These are phyloP conservation scores for Anodontia alba DNA, from an alignment of 2,888 invertebrate species.

Conservation along the genomic window DNA sequence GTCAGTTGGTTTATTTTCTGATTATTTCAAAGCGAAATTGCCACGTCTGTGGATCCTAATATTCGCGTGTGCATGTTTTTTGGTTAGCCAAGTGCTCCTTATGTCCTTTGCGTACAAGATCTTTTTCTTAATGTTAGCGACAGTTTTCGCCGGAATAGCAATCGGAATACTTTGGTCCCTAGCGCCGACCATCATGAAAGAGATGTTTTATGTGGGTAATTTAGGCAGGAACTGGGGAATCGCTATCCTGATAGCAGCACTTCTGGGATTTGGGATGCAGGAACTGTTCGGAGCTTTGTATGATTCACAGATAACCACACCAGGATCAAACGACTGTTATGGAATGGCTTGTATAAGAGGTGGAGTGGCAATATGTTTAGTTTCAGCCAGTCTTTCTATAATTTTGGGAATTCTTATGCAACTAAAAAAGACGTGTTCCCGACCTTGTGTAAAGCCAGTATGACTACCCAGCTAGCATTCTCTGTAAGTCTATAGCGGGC, in stretches of 20 bases:
- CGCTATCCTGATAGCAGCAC: conserved; percentile 51
- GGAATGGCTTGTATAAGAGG: conserved; percentile 61
- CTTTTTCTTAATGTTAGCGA: conserved; percentile 49
- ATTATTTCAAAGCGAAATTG: conserved; percentile 52
- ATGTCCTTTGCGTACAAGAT: conserved; percentile 43
- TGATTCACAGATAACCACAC: conserved; percentile 34
- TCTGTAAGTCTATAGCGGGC: too few relatives aligned
- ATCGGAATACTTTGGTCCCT: conserved; percentile 59
- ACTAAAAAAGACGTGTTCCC: conserved; percentile 1
- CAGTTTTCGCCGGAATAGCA: conserved; percentile 58
- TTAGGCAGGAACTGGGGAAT: conserved; percentile 71
- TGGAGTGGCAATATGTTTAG: conserved; percentile 49
- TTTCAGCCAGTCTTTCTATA: conserved; percentile 33
- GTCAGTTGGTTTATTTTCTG: conserved; percentile 57
- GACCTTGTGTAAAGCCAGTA: conserved; percentile 4
- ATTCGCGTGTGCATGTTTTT: conserved; percentile 38
- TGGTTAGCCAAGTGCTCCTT: conserved; percentile 38
- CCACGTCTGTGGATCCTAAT: conserved; percentile 55
- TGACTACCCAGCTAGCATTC: background rate
- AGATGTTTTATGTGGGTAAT: conserved; percentile 58
- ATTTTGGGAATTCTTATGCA: conserved; percentile 41
- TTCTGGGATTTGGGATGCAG: conserved; percentile 57
- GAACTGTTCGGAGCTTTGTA: conserved; percentile 63
- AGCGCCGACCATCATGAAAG: conserved; percentile 62
- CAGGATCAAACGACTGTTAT: conserved; percentile 31